Evolutionary conservation across 1,140 invertebrate species (phyloP).

Genomic region (Brachionus sp.): DNA sequence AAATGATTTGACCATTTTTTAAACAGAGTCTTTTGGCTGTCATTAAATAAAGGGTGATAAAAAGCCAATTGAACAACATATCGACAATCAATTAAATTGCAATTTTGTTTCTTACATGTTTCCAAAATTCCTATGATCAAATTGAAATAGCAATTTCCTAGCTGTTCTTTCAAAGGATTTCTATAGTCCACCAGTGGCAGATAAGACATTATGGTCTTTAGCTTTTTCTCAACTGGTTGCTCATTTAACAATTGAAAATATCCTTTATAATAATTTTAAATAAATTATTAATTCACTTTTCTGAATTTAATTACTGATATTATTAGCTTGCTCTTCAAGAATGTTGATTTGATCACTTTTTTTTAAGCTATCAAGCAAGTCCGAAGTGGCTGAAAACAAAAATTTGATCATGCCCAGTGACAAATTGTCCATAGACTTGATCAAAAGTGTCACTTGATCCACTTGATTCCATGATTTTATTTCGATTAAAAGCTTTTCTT

Average conservation of each 20-base stretch:
- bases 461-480: slow-evolving; percentile 30
- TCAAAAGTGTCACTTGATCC: neutral
- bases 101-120: neutral
- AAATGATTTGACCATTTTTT: slow-evolving; percentile 12
- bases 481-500: neutral
- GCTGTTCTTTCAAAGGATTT: neutral
- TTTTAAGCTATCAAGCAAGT: neutral
- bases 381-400: neutral
- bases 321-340: slow-evolving; percentile 8
- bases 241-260: slow-evolving; percentile 24
- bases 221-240: neutral
- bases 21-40: neutral
- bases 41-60: slow-evolving; percentile 9
- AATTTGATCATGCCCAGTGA: neutral
- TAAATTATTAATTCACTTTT: neutral
- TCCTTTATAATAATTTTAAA: neutral
- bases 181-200: neutral
- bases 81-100: neutral
- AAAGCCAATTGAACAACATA: neutral
- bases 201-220: neutral
- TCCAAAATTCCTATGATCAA: neutral
- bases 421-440: neutral
- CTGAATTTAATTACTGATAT: neutral
- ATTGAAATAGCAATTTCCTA: slow-evolving; percentile 15
- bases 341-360: slow-evolving; percentile 6